Evolutionary conservation across 1,140 invertebrate species (phyloP).

Genomic region (Adoxophyes honmai): DNA sequence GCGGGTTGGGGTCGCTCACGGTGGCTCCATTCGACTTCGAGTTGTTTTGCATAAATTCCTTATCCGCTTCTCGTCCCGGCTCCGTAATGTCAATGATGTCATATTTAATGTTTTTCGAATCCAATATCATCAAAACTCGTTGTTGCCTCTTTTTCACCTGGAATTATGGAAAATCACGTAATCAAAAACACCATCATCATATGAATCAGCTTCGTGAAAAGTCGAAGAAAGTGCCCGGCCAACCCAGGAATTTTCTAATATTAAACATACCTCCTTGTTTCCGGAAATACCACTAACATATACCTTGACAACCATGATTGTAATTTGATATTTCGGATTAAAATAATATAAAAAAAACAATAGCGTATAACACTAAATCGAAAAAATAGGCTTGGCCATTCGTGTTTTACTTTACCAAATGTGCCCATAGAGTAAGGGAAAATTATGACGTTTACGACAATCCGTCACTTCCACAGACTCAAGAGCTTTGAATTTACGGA

Average conservation of each 20-base stretch:
- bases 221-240: constrained; percentile 49
- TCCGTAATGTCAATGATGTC: constrained; percentile 95
- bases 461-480: constrained; percentile 9
- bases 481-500: background rate
- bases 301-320: constrained; percentile 90
- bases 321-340: constrained; percentile 31
- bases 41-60: constrained; percentile 95
- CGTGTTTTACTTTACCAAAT: constrained; percentile 26
- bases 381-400: constrained; percentile 73
- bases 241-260: constrained; percentile 57
- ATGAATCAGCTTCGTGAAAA: constrained; percentile 56
- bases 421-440: constrained; percentile 12
- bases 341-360: constrained; percentile 35
- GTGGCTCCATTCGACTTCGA: constrained; percentile 86
- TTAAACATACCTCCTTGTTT: constrained; percentile 88
- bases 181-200: constrained; percentile 49
- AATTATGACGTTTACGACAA: constrained; percentile 8
- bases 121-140: constrained; percentile 92
- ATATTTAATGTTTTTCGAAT: constrained; percentile 92
- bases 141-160: constrained; percentile 97
- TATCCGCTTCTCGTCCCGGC: constrained; percentile 90
- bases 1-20: constrained; percentile 79
- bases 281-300: constrained; percentile 93
- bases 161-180: constrained; percentile 55
- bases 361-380: constrained; percentile 45